Percentiles rank a stretch among this genome's conserved stretches.
Evolutionary conservation across 2,113 vertebrate species (phyloP).

Genomic region (Pangasianodon hypophthalmus): DNA sequence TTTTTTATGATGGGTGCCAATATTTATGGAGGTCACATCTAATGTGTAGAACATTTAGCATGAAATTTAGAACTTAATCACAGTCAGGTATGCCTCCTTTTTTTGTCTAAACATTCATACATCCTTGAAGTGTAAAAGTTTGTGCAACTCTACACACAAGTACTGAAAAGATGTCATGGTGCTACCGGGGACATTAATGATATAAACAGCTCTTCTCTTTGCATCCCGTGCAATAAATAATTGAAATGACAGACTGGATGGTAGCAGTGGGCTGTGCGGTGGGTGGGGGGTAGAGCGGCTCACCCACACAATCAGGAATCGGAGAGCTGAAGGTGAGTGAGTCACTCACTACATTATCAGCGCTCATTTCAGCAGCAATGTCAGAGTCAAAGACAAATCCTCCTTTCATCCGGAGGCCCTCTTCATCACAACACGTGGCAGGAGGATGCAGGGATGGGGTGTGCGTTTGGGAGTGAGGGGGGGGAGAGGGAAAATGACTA

Average conservation of each 20-base stretch:
- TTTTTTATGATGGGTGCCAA: not conserved
- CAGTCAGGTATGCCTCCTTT: no score
- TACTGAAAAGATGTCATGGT: slow-evolving; percentile 49
- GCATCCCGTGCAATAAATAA: slow-evolving; percentile 73
- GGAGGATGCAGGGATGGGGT: slow-evolving; percentile 50
- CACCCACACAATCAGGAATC: slow-evolving; percentile 30
- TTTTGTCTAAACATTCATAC: not conserved
- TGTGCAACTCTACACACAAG: not conserved
- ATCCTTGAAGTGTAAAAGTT: not conserved
- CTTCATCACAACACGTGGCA: slow-evolving; percentile 61
- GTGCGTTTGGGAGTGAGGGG: not conserved
- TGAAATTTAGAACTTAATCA: no score
- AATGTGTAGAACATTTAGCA: not conserved
- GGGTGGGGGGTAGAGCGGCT: not conserved
- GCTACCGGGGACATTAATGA: slow-evolving; percentile 17
- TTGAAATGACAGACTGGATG: slow-evolving; percentile 69
- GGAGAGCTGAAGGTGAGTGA: slow-evolving; percentile 74
- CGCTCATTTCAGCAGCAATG: slow-evolving; percentile 72
- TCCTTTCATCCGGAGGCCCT: slow-evolving; percentile 73
- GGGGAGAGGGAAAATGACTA: slow-evolving; percentile 66
- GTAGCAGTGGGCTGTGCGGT: slow-evolving; percentile 65
- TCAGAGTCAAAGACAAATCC: slow-evolving; percentile 77
- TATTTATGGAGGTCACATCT: not conserved
- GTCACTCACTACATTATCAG: slow-evolving; percentile 76
- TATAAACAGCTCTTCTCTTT: slow-evolving; percentile 60